Evolutionary conservation across 2,888 invertebrate species (phyloP), one percentile per base, ranked within the genome.

Genomic region (Entomobrya proxima): DNA sequence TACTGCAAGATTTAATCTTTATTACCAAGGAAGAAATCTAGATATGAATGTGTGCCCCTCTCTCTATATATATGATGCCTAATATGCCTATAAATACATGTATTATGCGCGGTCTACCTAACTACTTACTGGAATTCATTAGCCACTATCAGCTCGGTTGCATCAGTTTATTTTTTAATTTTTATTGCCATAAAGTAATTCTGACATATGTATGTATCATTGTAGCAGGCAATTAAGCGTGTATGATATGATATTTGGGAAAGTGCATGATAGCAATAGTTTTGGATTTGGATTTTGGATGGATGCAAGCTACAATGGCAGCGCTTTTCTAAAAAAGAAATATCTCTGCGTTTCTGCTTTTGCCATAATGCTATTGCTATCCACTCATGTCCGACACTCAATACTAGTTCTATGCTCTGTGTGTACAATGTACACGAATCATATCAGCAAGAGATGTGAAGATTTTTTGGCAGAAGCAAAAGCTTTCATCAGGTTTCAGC

Each of bases 1-100:
- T 58, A 32, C 75, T 52, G n/a, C 24, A 40, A 79, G 80, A 85
- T 80, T 50, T 75, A 80, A 85, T 85, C 85, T 85, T 75, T 80
- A 52, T 78, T 72, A 44, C 67, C 40, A 58, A 81, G 30, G 81
- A 72, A 58, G 72, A 81, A 74, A 74, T 58, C 72, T 79, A 58
- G 61, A 77, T 61, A 61, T 58, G 27, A 47, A 27, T 18, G 13
- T 27, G 18, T n/a, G 32, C 52, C 3, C 35, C n/a, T 50, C 27
- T 72, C 27, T 44, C 44, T 44, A 47, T 69, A 27, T 35, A 9
- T 64, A 50, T n/a, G 7, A 50, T 50, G 21, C 50, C 21, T n/a
- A 47, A 3, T 4, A 11, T 15, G 6, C 9, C 9, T 47, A 30
- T 27, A 58, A 6, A 2, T 30, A 24, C 11, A 58, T 21, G 18